Conservation (phyloP, 2,797 vertebrate species). For the Acanthis flammea region DNA sequence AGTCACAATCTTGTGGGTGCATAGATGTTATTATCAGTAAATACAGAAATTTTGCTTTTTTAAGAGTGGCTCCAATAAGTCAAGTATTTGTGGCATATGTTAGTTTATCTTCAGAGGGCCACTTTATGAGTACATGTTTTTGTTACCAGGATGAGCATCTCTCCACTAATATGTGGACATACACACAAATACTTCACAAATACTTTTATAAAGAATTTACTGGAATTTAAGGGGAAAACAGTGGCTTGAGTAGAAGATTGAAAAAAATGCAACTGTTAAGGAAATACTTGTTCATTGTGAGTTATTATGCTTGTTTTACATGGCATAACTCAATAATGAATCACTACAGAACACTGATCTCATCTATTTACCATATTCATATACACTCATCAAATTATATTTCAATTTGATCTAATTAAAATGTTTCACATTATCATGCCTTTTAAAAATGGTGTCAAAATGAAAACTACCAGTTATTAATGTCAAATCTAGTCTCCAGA, state of each 20-base stretch:
- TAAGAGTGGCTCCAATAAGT: background rate
- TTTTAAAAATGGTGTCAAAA: background rate
- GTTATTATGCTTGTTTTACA: background rate
- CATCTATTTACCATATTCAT: constrained; percentile 15
- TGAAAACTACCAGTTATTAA: background rate
- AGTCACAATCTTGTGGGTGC: background rate
- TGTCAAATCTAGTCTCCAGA: background rate
- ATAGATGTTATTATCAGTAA: background rate
- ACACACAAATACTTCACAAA: background rate
- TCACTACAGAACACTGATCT: constrained; percentile 9
- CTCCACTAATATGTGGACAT: background rate
- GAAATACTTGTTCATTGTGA: background rate
- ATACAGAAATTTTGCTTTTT: background rate
- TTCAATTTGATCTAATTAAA: constrained; percentile 39
- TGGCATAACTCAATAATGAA: background rate
- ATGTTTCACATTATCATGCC: background rate
- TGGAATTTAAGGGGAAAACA: background rate
- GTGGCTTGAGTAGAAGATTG: background rate
- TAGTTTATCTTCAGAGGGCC: background rate
- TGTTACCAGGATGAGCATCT: background rate
- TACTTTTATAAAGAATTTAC: background rate
- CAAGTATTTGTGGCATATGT: background rate
- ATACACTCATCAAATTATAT: constrained; percentile 13
- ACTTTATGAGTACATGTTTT: background rate
- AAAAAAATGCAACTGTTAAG: background rate